phyloP scores from a whole-genome alignment of 2,113 vertebrate species.

The Pseudonaja textilis region DNA sequence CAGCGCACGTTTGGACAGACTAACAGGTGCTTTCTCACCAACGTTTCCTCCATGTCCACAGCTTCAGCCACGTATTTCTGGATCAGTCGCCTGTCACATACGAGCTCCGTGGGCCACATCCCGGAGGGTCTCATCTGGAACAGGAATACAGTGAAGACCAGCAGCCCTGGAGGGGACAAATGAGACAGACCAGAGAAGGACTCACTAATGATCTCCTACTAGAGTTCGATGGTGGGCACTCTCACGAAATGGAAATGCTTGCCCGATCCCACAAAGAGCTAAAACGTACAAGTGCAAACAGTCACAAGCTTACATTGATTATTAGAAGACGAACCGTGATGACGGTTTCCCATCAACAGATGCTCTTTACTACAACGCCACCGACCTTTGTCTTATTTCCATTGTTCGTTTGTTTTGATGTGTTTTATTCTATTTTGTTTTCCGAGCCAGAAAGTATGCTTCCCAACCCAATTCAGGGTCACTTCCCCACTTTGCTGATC shows the following conservation, averaged over 20 bases:
- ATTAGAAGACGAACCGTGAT: background rate
- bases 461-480: background rate
- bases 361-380: background rate
- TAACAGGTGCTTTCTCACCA: constrained; percentile 35
- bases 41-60: constrained; percentile 55
- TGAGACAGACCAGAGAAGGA: background rate
- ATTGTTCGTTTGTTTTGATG: fast-evolving
- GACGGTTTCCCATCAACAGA: background rate
- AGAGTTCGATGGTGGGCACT: background rate
- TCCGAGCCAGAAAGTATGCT: background rate
- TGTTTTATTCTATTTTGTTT: background rate
- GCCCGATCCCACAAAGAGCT: background rate
- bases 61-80: constrained; percentile 59
- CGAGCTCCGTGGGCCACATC: constrained; percentile 31
- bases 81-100: constrained; percentile 65
- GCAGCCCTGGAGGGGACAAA: constrained; percentile 46
- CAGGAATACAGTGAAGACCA: constrained; percentile 65
- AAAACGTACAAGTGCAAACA: background rate
- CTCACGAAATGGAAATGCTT: background rate
- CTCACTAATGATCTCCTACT: background rate
- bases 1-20: fast-evolving
- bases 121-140: constrained; percentile 46
- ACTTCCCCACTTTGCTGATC: background rate
- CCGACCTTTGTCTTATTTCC: background rate
- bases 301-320: background rate